Evolutionary conservation across 2,113 vertebrate genomes (phyloP).

Genomic region (Dipodomys merriami): DNA sequence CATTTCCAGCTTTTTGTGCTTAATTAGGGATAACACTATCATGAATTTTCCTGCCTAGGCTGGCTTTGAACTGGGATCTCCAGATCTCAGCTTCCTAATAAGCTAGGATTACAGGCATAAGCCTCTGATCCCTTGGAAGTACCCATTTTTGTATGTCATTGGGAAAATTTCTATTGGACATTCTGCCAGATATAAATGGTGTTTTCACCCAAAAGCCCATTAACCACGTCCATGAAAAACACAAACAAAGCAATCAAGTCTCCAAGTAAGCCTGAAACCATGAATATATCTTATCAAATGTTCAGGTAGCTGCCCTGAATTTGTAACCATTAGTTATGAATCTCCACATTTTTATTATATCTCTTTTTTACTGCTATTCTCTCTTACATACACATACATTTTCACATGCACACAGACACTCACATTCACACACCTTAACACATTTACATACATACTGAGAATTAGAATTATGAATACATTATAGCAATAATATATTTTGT

Average conservation of each 20-base stretch:
- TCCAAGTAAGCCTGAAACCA: conserved; percentile 7
- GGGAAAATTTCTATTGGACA: background rate
- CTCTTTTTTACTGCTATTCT: background rate
- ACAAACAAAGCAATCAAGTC: background rate
- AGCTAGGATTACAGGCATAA: too few species aligned
- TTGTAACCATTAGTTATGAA: conserved; percentile 19
- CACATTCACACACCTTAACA: background rate
- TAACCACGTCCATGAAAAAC: background rate
- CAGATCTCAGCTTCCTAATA: too few species aligned
- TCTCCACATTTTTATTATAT: background rate
- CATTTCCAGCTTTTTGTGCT: too few species aligned
- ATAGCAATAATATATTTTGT: background rate
- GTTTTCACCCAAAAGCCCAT: background rate
- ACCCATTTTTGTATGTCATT: background rate
- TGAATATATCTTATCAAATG: background rate
- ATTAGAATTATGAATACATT: background rate
- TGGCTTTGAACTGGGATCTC: too few species aligned
- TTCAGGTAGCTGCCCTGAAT: background rate
- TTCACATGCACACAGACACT: background rate
- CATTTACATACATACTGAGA: background rate
- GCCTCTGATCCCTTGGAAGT: too few species aligned
- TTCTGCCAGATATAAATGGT: background rate
- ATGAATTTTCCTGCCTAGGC: too few species aligned
- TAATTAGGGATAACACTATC: too few species aligned
- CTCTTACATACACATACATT: background rate